Evolutionary conservation across 2,888 invertebrate genomes (phyloP).

Genomic region (Sepioteuthis lessoniana): DNA sequence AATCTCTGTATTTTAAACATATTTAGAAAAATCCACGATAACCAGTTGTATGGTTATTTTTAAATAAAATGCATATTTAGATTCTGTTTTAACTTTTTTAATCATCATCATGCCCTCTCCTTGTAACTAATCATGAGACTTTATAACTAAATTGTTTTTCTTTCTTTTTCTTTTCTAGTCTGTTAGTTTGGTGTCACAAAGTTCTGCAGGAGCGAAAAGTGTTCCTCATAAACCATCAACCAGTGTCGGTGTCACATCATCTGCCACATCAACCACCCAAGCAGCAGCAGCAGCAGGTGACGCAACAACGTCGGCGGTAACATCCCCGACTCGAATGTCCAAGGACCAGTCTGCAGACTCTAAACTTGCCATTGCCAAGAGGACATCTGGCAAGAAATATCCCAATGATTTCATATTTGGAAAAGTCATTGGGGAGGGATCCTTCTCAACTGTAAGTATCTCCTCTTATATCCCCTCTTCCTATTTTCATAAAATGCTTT

Average conservation of each 20-base stretch:
- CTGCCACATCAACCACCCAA: conserved; percentile 34
- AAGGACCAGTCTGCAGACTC: conserved; percentile 46
- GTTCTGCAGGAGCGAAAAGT: conserved; percentile 36
- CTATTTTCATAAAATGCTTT: no score
- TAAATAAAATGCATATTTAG: neutral
- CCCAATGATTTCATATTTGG: conserved; percentile 95
- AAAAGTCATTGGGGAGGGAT: conserved; percentile 95
- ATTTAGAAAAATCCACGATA: neutral
- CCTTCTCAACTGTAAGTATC: conserved; percentile 88
- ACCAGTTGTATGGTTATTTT: neutral
- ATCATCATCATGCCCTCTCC: neutral
- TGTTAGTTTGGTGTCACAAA: conserved; percentile 43
- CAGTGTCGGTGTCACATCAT: neutral
- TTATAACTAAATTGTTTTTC: neutral
- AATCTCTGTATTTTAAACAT: no score
- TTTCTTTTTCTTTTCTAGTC: neutral
- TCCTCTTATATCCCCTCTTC: neutral
- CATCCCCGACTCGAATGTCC: conserved; percentile 42
- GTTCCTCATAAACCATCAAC: conserved; percentile 38
- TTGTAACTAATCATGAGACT: neutral
- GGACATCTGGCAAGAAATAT: conserved; percentile 79
- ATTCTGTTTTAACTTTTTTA: neutral
- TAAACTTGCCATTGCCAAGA: conserved; percentile 50
- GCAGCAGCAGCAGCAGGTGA: neutral
- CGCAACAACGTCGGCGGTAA: neutral